Evolutionary conservation across 2,797 vertebrate genomes (phyloP).

Genomic region (Hippopotamyrus pictus): DNA sequence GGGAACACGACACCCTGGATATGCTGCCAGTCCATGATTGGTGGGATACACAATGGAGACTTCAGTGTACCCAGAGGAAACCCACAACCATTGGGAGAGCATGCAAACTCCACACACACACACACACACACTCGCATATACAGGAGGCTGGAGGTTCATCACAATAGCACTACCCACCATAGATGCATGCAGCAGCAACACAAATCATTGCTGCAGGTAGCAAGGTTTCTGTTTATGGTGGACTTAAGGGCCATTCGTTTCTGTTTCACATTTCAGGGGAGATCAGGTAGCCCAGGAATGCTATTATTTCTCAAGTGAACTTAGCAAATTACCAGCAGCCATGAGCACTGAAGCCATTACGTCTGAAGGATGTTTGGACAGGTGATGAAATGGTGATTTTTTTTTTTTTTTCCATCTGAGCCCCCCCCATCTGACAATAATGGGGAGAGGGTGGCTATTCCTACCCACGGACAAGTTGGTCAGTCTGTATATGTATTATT

Average conservation of each 20-base stretch:
- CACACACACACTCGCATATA: not conserved
- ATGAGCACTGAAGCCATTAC: not conserved
- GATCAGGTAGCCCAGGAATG: not conserved
- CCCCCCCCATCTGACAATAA: not conserved
- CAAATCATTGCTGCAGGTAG: not conserved
- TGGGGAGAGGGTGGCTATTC: not conserved
- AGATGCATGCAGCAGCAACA: not conserved
- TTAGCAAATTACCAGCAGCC: not conserved
- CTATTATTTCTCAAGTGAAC: not conserved
- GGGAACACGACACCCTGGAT: not conserved
- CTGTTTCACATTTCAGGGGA: not conserved
- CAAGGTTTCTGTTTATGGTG: not conserved
- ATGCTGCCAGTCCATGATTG: not conserved
- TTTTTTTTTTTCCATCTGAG: not conserved
- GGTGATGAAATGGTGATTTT: not conserved
- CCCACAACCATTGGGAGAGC: not conserved
- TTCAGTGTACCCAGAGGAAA: not conserved
- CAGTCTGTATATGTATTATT: not conserved
- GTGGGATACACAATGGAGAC: not conserved
- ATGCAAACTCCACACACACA: not conserved
- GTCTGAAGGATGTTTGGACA: slow-evolving; percentile 2
- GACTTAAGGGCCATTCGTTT: not conserved
- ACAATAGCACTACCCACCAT: not conserved
- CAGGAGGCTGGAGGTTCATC: not conserved
- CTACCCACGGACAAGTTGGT: not conserved